Base-by-base conservation (phyloP, 1,140 invertebrate genomes). In the Belonocnema kinseyi region DNA sequence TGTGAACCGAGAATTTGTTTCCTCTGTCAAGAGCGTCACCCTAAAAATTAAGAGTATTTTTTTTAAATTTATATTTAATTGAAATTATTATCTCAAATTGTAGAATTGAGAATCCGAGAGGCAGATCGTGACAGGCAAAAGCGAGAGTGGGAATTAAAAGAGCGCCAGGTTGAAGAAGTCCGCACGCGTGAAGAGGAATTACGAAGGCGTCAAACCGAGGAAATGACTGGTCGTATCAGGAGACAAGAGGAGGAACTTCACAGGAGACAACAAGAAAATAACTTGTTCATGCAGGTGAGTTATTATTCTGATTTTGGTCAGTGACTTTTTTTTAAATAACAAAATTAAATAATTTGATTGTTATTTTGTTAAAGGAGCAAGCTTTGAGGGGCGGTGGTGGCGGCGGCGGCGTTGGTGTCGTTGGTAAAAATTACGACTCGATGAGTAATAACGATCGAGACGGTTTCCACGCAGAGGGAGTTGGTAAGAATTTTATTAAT, bases 141-240 rank as follows among this genome's bases (percentile, higher is more conserved):
- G 87, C 93, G 96, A 80, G 96, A 97, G 87, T 97, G 96, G 95
- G 96, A 97, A 91, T 94, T 96, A 93, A 96, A 96, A 53, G 95
- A 97, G 87, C 93, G 96, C 76, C 95, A 96, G 85, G 96, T 94
- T 4, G 96, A 97, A 82, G 96, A 97, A 89, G 94, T 96, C 78
- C 93, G 96, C 58, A 94, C 94, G 33, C 92, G 94, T 7, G 96
- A 96, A 85, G 95, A 96, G 85, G 94, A 94, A 87, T 91, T 94
- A 33, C 91, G 95, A 85, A 92, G 95, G 77, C 93, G 94, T 13
- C 94, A 96, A 83, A 94, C 96, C 86, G 94, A 94, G 88, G 95
- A 96, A 87, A 94, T 97, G 90, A 92, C 95, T 77, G 91, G 93
- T 78, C 93, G 96, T 77, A 95, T 97, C 91, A 93, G 95, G 73